A percentile compares a stretch with the other conserved stretches of the same genome.
Conservation (phyloP, 2,888 invertebrate species). For the Sialis lutaria region DNA sequence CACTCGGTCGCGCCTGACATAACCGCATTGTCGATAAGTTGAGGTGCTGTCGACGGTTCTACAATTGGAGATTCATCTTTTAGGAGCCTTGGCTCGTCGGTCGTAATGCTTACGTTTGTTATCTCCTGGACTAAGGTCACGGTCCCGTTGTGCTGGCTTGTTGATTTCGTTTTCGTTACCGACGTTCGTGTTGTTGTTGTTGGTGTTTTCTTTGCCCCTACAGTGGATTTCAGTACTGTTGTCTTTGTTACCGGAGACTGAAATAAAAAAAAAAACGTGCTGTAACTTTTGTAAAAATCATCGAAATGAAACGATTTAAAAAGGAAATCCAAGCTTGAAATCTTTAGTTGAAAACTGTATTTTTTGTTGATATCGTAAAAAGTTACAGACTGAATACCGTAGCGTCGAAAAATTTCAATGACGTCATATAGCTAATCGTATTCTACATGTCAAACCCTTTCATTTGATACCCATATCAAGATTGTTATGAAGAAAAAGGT, state of each 20-base stretch:
- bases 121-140: constrained; percentile 13
- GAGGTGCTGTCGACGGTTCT: constrained; percentile 3
- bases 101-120: constrained; percentile 7
- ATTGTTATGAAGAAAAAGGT: too few species aligned
- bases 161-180: constrained; percentile 12
- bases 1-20: background rate
- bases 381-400: too few species aligned
- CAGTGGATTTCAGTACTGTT: constrained; percentile 16
- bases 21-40: background rate
- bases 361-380: too few species aligned
- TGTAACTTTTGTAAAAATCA: constrained; percentile 9
- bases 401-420: too few species aligned
- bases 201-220: constrained; percentile 10
- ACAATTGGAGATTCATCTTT: constrained; percentile 25
- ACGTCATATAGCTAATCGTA: too few species aligned
- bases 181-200: constrained; percentile 9
- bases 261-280: background rate
- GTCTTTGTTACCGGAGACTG: constrained; percentile 14
- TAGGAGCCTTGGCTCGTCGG: constrained; percentile 15
- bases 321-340: too few species aligned
- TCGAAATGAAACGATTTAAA: too few species aligned
- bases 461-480: too few species aligned
- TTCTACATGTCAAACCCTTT: too few species aligned
- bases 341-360: too few species aligned
- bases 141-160: constrained; percentile 13